Evolutionary conservation across 92 coral and sea anemone species (phyloP).

Genomic region (Ricordea florida): DNA sequence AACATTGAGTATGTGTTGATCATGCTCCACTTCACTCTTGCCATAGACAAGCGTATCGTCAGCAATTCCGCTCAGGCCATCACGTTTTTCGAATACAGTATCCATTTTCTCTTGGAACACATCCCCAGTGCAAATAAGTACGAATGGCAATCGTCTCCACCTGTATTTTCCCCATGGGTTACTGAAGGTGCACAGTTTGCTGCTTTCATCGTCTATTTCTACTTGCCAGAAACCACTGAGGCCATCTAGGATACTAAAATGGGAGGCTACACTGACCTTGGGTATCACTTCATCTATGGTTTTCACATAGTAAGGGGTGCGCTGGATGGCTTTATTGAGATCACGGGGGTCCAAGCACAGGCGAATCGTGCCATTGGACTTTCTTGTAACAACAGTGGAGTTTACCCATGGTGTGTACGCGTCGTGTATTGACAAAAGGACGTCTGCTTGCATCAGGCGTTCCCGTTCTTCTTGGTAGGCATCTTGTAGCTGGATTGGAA

Average conservation of each 20-base stretch:
- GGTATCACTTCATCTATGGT: too few species aligned
- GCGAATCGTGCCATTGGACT: constrained; percentile 45
- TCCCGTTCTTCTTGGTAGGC: constrained; percentile 41
- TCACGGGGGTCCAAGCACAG: constrained; percentile 62
- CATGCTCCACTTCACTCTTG: constrained; percentile 27
- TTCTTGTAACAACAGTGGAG: constrained; percentile 50
- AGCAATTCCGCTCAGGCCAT: too few species aligned
- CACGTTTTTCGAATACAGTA: too few species aligned
- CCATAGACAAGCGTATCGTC: constrained; percentile 47
- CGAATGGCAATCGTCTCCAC: constrained; percentile 63
- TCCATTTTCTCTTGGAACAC: constrained; percentile 61
- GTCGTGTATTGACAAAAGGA: constrained; percentile 29
- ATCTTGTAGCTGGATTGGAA: constrained; percentile 51
- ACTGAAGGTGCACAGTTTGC: too few species aligned
- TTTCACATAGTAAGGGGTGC: constrained; percentile 34
- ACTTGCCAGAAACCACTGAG: constrained; percentile 54
- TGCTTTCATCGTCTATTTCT: constrained; percentile 31
- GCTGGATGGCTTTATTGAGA: constrained; percentile 28
- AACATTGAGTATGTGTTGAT: too few species aligned
- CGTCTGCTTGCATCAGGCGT: constrained; percentile 26
- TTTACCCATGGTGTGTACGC: constrained; percentile 55
- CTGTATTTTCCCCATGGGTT: too few species aligned
- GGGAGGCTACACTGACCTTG: constrained; percentile 20
- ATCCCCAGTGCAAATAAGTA: constrained; percentile 49
- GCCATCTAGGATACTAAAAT: constrained; percentile 58